These are phyloP conservation scores for Puntigrus tetrazona DNA, from an alignment of 2,113 vertebrate species.

Conservation along the genomic window DNA sequence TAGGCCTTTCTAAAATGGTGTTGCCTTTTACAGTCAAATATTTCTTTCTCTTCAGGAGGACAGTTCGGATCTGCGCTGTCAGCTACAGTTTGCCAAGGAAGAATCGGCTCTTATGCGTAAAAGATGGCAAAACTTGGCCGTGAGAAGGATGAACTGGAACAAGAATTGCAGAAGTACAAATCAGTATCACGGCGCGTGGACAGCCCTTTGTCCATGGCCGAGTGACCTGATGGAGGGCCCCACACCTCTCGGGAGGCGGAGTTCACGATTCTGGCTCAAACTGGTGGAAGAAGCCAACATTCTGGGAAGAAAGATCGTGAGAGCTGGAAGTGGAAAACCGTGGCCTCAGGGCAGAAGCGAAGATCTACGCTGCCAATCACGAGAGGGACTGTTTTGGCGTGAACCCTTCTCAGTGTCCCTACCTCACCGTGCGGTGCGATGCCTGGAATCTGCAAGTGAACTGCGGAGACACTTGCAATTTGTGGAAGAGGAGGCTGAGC, in stretches of 20 bases:
- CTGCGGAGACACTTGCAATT: conserved; percentile 94
- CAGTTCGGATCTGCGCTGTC: conserved; percentile 93
- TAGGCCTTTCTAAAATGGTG: neutral
- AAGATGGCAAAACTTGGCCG: conserved; percentile 95
- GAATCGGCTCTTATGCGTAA: conserved; percentile 94
- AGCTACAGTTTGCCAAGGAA: conserved; percentile 97
- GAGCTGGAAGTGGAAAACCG: conserved; percentile 98
- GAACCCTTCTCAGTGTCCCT: conserved; percentile 89
- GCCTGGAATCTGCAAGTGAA: conserved; percentile 87
- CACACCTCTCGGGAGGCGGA: conserved; percentile 94
- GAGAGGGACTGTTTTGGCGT: conserved; percentile 85
- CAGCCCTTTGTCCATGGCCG: conserved; percentile 85
- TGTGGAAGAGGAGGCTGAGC: conserved; percentile 94
- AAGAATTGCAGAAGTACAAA: conserved; percentile 96
- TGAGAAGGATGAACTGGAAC: conserved; percentile 93
- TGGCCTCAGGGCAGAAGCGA: conserved; percentile 95
- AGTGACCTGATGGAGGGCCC: conserved; percentile 86
- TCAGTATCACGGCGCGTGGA: conserved; percentile 92
- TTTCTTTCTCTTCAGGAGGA: conserved; percentile 81
- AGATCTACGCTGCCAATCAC: conserved; percentile 89
- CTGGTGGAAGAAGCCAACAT: conserved; percentile 98
- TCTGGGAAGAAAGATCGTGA: conserved; percentile 93
- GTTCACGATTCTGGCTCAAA: conserved; percentile 90
- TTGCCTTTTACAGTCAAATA: neutral
- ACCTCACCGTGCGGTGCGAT: conserved; percentile 87